Evolutionary conservation across 1,140 invertebrate genomes (phyloP).

Genomic region (Drosophila azteca): DNA sequence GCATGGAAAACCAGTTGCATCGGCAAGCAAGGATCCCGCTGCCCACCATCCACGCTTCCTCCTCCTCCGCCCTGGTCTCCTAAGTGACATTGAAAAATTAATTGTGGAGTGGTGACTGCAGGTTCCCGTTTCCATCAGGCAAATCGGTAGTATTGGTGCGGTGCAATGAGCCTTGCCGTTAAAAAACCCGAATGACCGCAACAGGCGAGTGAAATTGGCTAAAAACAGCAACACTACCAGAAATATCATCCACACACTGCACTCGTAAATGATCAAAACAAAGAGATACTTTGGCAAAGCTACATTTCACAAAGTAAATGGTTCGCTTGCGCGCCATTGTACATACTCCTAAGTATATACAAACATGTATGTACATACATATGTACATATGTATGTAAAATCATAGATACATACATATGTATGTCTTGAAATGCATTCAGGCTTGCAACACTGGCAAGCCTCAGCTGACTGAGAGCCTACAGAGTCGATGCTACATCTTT

Average conservation of each 20-base stretch:
- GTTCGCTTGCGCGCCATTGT: slow-evolving; percentile 7
- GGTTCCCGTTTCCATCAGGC: slow-evolving; percentile 13
- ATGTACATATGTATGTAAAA: too few relatives aligned
- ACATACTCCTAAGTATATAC: not conserved
- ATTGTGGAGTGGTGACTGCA: slow-evolving; percentile 8
- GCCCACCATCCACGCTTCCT: not conserved
- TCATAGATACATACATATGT: not conserved
- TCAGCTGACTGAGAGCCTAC: slow-evolving; percentile 1
- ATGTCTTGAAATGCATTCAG: slow-evolving; percentile 10
- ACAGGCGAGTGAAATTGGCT: slow-evolving; percentile 10
- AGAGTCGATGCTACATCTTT: not conserved
- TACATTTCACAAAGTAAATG: slow-evolving; percentile 2
- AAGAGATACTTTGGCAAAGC: not conserved
- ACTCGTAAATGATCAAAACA: not conserved
- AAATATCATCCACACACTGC: slow-evolving; percentile 10
- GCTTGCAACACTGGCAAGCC: slow-evolving; percentile 12
- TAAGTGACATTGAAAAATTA: slow-evolving; percentile 36
- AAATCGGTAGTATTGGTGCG: not conserved
- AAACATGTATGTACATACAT: too few relatives aligned
- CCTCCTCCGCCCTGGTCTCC: not conserved
- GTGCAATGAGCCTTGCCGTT: slow-evolving; percentile 18
- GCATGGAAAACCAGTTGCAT: slow-evolving; percentile 44
- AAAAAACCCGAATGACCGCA: slow-evolving; percentile 3
- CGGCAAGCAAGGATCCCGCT: slow-evolving; percentile 5
- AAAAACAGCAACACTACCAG: slow-evolving; percentile 10